Conservation (phyloP, 2,113 vertebrate species). For the Mesoclemmys tuberculata region DNA sequence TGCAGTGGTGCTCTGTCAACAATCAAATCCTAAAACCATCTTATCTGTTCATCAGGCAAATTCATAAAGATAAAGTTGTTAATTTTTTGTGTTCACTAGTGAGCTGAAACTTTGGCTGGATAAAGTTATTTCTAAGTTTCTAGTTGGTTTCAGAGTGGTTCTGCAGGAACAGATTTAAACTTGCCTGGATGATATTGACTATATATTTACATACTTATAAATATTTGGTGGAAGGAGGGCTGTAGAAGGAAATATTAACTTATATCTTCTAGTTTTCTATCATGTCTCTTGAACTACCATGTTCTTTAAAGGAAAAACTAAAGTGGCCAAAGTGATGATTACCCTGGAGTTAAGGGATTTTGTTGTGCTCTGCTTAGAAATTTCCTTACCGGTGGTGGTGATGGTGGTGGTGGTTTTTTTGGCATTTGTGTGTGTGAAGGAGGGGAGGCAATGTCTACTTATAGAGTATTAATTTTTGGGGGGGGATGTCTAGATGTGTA, state of each 20-base stretch:
- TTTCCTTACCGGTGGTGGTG: too few relatives aligned
- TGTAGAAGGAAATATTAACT: background rate
- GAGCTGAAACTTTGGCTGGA: background rate
- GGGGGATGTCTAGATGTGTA: background rate
- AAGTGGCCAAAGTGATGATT: background rate
- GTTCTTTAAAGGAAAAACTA: background rate
- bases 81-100: background rate
- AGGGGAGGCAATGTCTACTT: background rate
- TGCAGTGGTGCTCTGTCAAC: background rate
- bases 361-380: too few relatives aligned
- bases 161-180: background rate
- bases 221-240: background rate
- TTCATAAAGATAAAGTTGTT: background rate
- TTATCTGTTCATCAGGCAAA: background rate
- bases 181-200: background rate
- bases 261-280: background rate
- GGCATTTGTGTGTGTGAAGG: too few relatives aligned
- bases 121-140: background rate
- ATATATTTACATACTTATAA: rapidly evolving
- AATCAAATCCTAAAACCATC: background rate
- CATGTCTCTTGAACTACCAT: background rate
- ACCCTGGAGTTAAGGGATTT: background rate
- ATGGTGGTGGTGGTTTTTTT: too few relatives aligned
- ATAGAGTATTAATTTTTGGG: rapidly evolving
- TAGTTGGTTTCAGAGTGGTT: background rate